Evolutionary conservation across 2,113 vertebrate genomes (phyloP).

Genomic region (Glaucomys volans): DNA sequence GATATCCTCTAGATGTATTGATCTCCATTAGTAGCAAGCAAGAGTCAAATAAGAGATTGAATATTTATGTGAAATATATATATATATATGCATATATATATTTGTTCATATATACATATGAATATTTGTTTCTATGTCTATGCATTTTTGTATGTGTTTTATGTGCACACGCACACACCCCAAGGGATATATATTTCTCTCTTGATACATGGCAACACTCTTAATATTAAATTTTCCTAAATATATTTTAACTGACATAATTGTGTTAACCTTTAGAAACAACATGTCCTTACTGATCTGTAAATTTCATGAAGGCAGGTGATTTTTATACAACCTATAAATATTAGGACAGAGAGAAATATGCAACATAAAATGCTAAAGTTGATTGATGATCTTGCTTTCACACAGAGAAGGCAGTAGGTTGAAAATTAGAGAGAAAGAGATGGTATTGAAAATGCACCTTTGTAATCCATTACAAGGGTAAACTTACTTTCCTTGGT

Average conservation of each 20-base stretch:
- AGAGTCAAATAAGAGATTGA: neutral
- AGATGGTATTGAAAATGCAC: neutral
- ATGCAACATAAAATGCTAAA: neutral
- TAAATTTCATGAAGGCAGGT: slow-evolving; percentile 12
- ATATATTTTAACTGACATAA: neutral
- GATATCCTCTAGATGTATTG: neutral
- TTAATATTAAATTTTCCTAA: neutral
- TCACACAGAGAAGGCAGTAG: neutral
- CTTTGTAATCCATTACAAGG: neutral
- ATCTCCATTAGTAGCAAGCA: neutral
- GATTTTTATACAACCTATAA: neutral
- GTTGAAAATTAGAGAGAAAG: neutral
- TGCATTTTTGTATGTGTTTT: neutral
- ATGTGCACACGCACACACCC: neutral
- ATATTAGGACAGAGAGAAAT: neutral
- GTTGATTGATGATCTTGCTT: neutral
- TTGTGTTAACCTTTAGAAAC: slow-evolving; percentile 40
- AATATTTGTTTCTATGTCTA: neutral
- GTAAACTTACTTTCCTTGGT: neutral
- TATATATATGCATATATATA: neutral
- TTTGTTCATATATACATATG: too few relatives aligned
- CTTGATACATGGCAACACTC: neutral
- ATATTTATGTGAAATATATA: neutral
- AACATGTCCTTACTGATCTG: neutral
- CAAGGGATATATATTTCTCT: neutral